Percentiles rank a stretch among this genome's conserved stretches.
Conservation (phyloP, 2,113 vertebrate genomes). For the Pogonocichla stellata region DNA sequence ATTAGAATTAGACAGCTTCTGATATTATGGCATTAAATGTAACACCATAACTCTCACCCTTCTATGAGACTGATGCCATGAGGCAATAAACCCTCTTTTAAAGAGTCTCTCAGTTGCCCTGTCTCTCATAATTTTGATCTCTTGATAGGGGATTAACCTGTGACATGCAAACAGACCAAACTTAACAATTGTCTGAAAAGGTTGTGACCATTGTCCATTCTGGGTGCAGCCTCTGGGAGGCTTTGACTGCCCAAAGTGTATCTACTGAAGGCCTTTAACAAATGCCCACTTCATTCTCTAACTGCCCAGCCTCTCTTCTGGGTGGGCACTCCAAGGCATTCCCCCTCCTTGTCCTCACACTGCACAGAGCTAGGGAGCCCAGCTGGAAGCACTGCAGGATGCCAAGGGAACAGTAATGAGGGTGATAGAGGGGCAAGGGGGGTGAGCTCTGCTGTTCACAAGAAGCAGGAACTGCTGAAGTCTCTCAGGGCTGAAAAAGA, state of each 20-base stretch:
- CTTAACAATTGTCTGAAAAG: neutral
- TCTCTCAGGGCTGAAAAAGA: neutral
- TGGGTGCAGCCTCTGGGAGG: neutral
- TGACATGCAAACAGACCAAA: neutral
- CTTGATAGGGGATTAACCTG: neutral
- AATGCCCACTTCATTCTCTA: neutral
- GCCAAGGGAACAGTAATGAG: neutral
- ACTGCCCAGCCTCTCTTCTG: neutral
- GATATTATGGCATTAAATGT: no score
- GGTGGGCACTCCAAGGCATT: no score
- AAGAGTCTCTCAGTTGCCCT: no score
- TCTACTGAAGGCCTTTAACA: neutral
- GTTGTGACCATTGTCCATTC: neutral
- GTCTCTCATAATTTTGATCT: no score
- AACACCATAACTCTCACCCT: no score
- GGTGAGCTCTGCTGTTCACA: neutral
- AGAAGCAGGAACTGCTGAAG: neutral
- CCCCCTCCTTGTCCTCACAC: neutral
- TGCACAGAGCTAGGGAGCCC: neutral
- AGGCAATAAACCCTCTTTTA: no score
- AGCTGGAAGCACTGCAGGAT: neutral
- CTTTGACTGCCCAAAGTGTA: neutral
- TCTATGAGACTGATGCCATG: no score
- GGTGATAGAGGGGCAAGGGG: neutral
- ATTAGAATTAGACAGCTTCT: no score